Percentiles rank a stretch among this genome's conserved stretches.
phyloP scores from a whole-genome alignment of 2,113 vertebrate species.

The Balaeniceps rex region DNA sequence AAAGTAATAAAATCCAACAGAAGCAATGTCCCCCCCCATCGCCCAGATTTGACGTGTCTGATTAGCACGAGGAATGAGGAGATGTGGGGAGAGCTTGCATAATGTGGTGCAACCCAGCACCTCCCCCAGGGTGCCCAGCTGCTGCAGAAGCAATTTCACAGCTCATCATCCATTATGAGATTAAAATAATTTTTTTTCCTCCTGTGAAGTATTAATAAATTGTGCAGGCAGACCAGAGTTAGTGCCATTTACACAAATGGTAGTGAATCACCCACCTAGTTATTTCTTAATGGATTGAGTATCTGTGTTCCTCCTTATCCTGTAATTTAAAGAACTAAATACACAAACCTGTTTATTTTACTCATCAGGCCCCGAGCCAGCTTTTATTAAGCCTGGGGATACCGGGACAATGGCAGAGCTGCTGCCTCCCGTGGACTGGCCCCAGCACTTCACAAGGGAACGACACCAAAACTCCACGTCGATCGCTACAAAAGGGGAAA shows the following conservation, averaged over 20 bases:
- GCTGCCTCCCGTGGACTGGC: neutral
- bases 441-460: neutral
- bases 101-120: constrained; percentile 65
- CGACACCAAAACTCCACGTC: neutral
- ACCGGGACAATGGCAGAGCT: neutral
- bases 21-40: neutral
- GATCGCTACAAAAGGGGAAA: neutral
- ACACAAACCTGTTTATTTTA: constrained; percentile 52
- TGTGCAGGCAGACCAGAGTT: constrained; percentile 51
- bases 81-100: constrained; percentile 52
- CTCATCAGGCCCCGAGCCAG: neutral
- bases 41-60: neutral
- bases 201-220: constrained; percentile 67
- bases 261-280: constrained; percentile 54
- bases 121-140: constrained; percentile 67
- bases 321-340: constrained; percentile 47
- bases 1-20: neutral
- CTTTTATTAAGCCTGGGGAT: neutral
- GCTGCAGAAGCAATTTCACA: constrained; percentile 64
- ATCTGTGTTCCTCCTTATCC: constrained; percentile 29
- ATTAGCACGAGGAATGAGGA: constrained; percentile 39
- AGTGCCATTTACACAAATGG: constrained; percentile 62
- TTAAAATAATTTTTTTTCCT: constrained; percentile 59
- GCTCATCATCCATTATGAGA: constrained; percentile 67
- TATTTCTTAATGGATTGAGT: constrained; percentile 69